Evolutionary conservation across 2,797 vertebrate genomes (phyloP).

Genomic region (Tiaroga cobitis): DNA sequence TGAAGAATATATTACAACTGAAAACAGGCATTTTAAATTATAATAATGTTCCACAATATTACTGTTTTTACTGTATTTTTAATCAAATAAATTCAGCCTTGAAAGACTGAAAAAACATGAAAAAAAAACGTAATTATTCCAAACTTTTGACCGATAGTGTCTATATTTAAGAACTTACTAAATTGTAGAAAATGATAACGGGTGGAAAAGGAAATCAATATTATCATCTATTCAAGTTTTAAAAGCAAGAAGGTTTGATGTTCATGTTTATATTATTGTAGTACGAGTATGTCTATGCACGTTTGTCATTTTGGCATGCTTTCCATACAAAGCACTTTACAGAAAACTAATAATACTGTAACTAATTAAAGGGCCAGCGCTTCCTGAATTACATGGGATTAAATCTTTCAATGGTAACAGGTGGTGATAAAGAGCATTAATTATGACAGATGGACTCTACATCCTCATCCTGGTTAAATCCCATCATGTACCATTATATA

Average conservation of each 20-base stretch:
- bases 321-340: background rate
- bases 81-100: background rate
- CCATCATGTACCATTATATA: background rate
- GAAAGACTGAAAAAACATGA: background rate
- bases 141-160: background rate
- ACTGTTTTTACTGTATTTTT: background rate
- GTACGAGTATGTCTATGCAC: background rate
- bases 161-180: background rate
- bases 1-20: too few relatives aligned
- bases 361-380: background rate
- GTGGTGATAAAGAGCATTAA: background rate
- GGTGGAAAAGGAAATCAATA: background rate
- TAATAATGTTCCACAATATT: background rate
- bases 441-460: background rate
- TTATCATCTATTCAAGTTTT: background rate
- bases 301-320: background rate
- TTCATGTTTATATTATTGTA: background rate
- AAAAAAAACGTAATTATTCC: too few relatives aligned
- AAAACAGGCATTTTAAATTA: background rate
- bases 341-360: background rate
- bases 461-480: background rate
- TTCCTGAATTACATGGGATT: background rate
- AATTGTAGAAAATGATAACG: background rate
- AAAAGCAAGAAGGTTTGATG: background rate
- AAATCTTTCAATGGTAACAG: background rate